phyloP scores from a whole-genome alignment of 2,113 vertebrate species.

The Nasalis larvatus region DNA sequence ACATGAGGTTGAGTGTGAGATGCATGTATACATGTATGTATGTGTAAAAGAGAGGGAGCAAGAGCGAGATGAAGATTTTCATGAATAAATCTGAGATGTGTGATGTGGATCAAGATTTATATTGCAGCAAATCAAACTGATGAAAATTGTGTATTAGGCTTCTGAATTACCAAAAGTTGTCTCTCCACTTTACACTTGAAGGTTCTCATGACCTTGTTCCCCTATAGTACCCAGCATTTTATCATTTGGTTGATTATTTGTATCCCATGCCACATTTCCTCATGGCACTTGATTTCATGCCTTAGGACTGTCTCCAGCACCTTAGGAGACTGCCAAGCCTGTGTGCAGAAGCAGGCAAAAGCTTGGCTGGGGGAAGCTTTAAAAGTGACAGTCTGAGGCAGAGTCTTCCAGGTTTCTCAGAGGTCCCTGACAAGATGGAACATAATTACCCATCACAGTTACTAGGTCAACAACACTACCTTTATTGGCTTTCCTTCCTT shows the following conservation, averaged over 20 bases:
- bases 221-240: not conserved
- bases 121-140: not conserved
- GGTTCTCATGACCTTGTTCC: not conserved
- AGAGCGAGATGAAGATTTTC: not conserved
- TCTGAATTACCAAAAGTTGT: not conserved
- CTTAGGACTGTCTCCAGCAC: not conserved
- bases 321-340: not conserved
- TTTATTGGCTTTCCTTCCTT: not conserved
- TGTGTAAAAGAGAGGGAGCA: too few relatives aligned
- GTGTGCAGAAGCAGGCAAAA: not conserved
- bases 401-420: not conserved
- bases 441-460: not conserved
- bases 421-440: not conserved
- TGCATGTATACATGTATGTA: not conserved
- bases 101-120: not conserved
- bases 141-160: not conserved
- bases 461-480: not conserved
- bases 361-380: not conserved
- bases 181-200: not conserved
- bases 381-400: not conserved
- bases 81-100: not conserved
- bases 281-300: not conserved
- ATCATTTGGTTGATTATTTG: not conserved
- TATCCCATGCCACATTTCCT: not conserved
- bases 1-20: not conserved